A percentile compares a stretch with the other conserved stretches of the same genome.
Conservation (phyloP, 1,140 invertebrate species). For the Neodiprion fabricii region DNA sequence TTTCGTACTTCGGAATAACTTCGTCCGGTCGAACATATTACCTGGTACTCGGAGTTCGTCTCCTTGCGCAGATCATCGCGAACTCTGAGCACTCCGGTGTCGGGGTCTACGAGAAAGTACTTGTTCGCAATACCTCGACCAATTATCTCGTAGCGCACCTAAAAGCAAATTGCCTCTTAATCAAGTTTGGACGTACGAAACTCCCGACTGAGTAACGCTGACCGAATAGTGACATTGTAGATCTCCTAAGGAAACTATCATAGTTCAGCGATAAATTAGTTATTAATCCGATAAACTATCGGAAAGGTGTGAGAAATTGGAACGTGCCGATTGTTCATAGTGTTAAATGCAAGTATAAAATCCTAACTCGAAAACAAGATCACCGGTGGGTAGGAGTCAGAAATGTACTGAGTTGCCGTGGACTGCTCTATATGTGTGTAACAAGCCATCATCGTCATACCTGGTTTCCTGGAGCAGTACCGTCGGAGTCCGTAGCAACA, state of each 20-base stretch:
- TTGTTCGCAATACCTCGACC: constrained; percentile 79
- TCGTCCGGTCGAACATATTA: constrained; percentile 38
- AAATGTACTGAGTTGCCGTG: neutral
- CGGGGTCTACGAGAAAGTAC: constrained; percentile 87
- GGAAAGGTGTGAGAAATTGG: too few species aligned
- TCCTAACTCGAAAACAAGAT: too few species aligned
- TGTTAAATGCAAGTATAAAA: too few species aligned
- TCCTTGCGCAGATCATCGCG: constrained; percentile 86
- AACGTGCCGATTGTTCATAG: too few species aligned
- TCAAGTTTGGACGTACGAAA: neutral
- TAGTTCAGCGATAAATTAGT: too few species aligned
- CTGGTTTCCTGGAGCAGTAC: constrained; percentile 81
- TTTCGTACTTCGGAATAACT: constrained; percentile 11
- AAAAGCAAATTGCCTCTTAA: constrained; percentile 18
- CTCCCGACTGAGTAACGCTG: neutral
- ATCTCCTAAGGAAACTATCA: too few species aligned
- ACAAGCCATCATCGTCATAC: constrained; percentile 53
- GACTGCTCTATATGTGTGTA: neutral
- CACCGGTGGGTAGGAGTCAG: too few species aligned
- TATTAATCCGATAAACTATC: too few species aligned
- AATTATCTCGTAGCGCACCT: constrained; percentile 80
- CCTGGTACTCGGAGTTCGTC: constrained; percentile 83
- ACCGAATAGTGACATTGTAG: neutral
- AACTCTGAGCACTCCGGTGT: constrained; percentile 78
- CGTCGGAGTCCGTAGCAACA: constrained; percentile 81